Percentiles rank a stretch among this genome's conserved stretches.
Evolutionary conservation across 2,888 invertebrate species (phyloP).

Genomic region (Baronia brevicornis): DNA sequence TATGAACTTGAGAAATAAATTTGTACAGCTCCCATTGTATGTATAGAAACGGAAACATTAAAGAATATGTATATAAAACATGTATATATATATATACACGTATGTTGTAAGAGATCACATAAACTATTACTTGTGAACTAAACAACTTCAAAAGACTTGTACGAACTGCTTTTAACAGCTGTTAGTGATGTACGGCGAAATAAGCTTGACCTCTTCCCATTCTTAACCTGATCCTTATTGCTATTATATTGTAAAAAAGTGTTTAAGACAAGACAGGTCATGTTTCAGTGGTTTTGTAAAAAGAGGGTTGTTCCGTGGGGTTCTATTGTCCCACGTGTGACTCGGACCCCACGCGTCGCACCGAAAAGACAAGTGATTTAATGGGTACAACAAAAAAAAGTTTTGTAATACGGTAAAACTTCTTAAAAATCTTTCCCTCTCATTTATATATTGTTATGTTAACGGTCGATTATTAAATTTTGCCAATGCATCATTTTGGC

Average conservation of each 20-base stretch:
- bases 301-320: constrained; percentile 16
- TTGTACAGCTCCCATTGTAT: background rate
- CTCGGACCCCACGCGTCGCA: constrained; percentile 62
- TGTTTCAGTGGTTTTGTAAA: constrained; percentile 7
- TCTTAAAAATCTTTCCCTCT: constrained; percentile 6
- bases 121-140: constrained; percentile 42
- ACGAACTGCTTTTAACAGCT: constrained; percentile 47
- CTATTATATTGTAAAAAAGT: constrained; percentile 7
- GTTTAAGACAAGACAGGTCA: constrained; percentile 10
- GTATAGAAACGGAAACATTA: constrained; percentile 6
- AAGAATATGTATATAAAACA: no score
- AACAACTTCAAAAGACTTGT: constrained; percentile 54
- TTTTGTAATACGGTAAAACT: constrained; percentile 12
- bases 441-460: background rate
- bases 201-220: constrained; percentile 26
- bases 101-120: constrained; percentile 29
- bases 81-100: no score
- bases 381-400: constrained; percentile 25
- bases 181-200: constrained; percentile 36
- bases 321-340: constrained; percentile 52
- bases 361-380: constrained; percentile 58
- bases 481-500: no score
- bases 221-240: constrained; percentile 6
- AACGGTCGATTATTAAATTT: no score
- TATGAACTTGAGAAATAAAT: no score